Evolutionary conservation across 2,113 vertebrate genomes (phyloP).

Genomic region (Clarias gariepinus): DNA sequence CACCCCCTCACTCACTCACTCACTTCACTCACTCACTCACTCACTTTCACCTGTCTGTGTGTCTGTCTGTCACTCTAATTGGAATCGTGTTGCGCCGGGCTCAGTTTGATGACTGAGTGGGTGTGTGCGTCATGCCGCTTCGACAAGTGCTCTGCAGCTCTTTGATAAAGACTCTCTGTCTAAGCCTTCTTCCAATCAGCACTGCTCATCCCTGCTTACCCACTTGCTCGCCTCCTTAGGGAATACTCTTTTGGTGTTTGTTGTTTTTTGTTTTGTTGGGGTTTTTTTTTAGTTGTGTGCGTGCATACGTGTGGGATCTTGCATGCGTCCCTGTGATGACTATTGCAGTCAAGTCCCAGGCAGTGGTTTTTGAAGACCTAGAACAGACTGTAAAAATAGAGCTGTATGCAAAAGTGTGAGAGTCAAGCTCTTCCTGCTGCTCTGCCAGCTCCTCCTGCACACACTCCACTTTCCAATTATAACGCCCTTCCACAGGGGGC

Average conservation of each 20-base stretch:
- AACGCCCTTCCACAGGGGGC: conserved; percentile 66
- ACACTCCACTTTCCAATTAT: conserved; percentile 67
- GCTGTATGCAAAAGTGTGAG: conserved; percentile 42
- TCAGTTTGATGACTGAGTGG: conserved; percentile 36
- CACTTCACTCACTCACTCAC: background rate
- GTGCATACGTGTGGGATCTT: background rate
- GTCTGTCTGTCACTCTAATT: conserved; percentile 44
- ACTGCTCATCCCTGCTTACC: conserved; percentile 33
- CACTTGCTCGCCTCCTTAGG: conserved; percentile 19
- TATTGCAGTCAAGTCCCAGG: conserved; percentile 45
- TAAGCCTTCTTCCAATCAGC: conserved; percentile 38
- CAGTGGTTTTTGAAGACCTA: conserved; percentile 45
- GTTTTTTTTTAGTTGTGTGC: no score
- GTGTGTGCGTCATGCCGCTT: conserved; percentile 32
- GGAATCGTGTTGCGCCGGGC: conserved; percentile 40
- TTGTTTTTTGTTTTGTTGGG: no score
- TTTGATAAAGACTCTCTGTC: conserved; percentile 50
- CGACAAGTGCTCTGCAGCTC: conserved; percentile 46
- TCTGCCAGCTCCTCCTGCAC: conserved; percentile 26
- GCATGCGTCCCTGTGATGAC: conserved; percentile 24
- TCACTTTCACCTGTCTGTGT: background rate
- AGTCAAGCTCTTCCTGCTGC: conserved; percentile 37
- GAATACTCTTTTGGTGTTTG: background rate
- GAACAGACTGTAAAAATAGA: conserved; percentile 65
- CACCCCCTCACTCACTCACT: background rate